phyloP scores from a whole-genome alignment of 2,888 invertebrate genomes.

The Proisotoma minuta region DNA sequence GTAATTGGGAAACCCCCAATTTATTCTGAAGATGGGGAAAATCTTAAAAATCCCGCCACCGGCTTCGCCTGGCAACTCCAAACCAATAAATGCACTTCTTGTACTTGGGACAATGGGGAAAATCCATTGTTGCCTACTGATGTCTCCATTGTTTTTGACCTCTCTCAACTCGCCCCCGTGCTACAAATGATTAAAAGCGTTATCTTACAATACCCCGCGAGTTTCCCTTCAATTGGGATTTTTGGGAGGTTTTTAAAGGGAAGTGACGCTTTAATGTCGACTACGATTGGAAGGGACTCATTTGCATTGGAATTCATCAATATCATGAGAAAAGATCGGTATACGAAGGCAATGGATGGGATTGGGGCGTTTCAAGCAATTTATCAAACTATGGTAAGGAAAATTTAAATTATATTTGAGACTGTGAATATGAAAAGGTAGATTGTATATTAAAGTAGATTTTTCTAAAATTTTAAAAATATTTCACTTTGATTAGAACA shows the following conservation, averaged over 20 bases:
- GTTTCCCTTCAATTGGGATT: conserved; percentile 34
- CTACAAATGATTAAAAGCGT: conserved; percentile 26
- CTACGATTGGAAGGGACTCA: conserved; percentile 15
- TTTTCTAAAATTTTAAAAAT: no score
- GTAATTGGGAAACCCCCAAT: conserved; percentile 21
- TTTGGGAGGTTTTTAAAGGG: conserved; percentile 27
- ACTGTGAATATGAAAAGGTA: no score
- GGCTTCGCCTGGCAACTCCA: conserved; percentile 29
- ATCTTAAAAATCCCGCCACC: conserved; percentile 25
- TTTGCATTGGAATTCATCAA: conserved; percentile 27
- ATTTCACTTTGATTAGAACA: no score
- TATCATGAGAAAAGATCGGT: conserved; percentile 26
- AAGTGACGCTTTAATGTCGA: conserved; percentile 24
- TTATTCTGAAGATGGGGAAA: conserved; percentile 17
- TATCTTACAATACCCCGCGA: conserved; percentile 25
- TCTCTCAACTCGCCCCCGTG: conserved; percentile 23
- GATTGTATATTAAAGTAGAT: no score
- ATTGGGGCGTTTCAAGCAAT: conserved; percentile 32
- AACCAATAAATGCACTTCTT: conserved; percentile 28
- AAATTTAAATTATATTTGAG: background rate
- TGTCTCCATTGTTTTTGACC: conserved; percentile 31
- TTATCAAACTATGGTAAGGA: conserved; percentile 23
- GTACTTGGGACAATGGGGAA: conserved; percentile 36
- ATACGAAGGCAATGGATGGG: conserved; percentile 13
- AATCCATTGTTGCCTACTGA: conserved; percentile 26